Percentiles rank a stretch among this genome's conserved stretches.
Evolutionary conservation across 2,797 vertebrate genomes (phyloP).

Genomic region (Diplodus sargus): DNA sequence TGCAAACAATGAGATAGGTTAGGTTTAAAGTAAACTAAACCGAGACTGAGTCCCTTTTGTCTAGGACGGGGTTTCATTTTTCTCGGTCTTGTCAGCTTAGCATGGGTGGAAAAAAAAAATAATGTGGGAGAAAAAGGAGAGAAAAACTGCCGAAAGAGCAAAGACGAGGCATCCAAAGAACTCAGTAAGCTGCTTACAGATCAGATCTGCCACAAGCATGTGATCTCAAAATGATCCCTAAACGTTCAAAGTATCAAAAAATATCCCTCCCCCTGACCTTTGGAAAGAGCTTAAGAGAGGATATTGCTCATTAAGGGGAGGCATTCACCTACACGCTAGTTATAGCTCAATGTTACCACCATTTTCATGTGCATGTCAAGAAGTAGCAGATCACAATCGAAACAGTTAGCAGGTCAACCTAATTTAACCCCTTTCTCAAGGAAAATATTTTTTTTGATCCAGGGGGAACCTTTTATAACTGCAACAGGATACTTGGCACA

Average conservation of each 20-base stretch:
- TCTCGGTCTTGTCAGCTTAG: slow-evolving; percentile 64
- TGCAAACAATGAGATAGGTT: slow-evolving; percentile 11
- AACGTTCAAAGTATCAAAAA: slow-evolving; percentile 85
- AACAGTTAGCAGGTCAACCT: slow-evolving; percentile 9
- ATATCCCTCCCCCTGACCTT: slow-evolving; percentile 80
- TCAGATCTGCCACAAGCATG: slow-evolving; percentile 83
- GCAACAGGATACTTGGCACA: slow-evolving; percentile 22
- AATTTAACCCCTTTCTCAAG: slow-evolving; percentile 32
- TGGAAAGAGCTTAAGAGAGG: slow-evolving; percentile 80
- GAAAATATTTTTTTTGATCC: slow-evolving; percentile 16
- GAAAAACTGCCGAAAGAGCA: slow-evolving; percentile 68
- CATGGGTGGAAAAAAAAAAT: slow-evolving; percentile 33
- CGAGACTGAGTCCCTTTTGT: slow-evolving; percentile 16
- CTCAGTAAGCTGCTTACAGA: slow-evolving; percentile 87
- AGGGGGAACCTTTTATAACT: background rate
- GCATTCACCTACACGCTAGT: slow-evolving; percentile 65
- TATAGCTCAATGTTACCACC: slow-evolving; percentile 59
- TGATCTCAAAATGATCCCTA: slow-evolving; percentile 84
- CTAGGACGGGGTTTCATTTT: slow-evolving; percentile 36
- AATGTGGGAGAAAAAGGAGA: slow-evolving; percentile 52
- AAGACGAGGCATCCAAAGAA: slow-evolving; percentile 86
- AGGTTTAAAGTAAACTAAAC: slow-evolving; percentile 14
- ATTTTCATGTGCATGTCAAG: slow-evolving; percentile 44
- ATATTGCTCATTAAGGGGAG: slow-evolving; percentile 80
- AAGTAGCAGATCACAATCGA: slow-evolving; percentile 14